Percentiles rank a stretch among this genome's conserved stretches.
phyloP scores from a whole-genome alignment of 2,797 vertebrate genomes.

The Syngnathus acus region DNA sequence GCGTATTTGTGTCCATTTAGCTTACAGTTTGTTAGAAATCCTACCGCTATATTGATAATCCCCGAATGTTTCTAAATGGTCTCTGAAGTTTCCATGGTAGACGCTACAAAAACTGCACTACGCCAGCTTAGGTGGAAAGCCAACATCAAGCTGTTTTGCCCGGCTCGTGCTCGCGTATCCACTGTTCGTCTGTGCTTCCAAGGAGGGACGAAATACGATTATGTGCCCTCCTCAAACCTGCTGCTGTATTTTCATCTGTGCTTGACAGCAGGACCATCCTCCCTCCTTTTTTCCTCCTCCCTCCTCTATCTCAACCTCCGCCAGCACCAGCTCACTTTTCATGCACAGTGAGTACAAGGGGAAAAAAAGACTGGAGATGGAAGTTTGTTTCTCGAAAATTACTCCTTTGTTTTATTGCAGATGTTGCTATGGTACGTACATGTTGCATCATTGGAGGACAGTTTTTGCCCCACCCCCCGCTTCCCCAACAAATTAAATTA shows the following conservation, averaged over 20 bases:
- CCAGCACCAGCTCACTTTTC: slow-evolving; percentile 1
- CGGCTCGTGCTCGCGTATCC: slow-evolving; percentile 14
- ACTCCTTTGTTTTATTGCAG: not conserved
- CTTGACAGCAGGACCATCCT: slow-evolving; percentile 39
- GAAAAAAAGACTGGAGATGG: not conserved
- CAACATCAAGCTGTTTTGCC: not conserved
- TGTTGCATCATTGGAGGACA: too few relatives aligned
- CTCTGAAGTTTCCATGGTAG: slow-evolving; percentile 23
- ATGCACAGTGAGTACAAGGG: not conserved
- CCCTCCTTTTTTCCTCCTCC: slow-evolving; percentile 13
- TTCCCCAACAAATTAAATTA: too few relatives aligned
- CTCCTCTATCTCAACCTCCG: slow-evolving; percentile 7
- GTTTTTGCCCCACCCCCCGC: too few relatives aligned
- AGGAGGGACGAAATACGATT: slow-evolving; percentile 27
- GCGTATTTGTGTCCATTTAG: not conserved
- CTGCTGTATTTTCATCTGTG: slow-evolving; percentile 38
- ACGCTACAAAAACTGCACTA: slow-evolving; percentile 6
- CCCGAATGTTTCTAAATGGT: slow-evolving; percentile 4
- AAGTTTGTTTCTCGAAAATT: not conserved
- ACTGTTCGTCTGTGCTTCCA: not conserved
- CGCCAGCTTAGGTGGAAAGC: slow-evolving; percentile 5
- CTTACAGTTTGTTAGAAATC: not conserved
- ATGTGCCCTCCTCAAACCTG: slow-evolving; percentile 36
- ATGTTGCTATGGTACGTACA: not conserved
- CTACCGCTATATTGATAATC: too few relatives aligned